A percentile compares a stretch with the other conserved stretches of the same genome.
phyloP scores from a whole-genome alignment of 2,113 vertebrate genomes.

The Cyanocitta stelleri region DNA sequence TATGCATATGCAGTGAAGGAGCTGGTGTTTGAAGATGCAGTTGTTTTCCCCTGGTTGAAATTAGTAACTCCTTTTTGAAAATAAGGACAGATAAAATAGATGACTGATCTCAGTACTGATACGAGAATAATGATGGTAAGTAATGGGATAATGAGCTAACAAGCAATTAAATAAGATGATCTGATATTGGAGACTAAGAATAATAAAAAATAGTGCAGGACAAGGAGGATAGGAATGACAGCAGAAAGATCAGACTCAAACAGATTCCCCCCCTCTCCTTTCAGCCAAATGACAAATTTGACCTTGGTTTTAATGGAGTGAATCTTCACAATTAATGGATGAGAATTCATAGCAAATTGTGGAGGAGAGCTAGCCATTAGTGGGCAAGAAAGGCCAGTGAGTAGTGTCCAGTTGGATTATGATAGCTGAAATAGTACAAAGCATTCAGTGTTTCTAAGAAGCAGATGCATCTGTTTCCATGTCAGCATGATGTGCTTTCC shows the following conservation, averaged over 20 bases:
- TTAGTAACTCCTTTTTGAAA: not conserved
- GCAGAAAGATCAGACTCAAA: not conserved
- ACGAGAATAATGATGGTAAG: not conserved
- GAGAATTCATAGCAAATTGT: slow-evolving; percentile 22
- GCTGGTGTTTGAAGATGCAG: not conserved
- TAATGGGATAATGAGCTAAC: not conserved
- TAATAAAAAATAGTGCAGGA: not conserved
- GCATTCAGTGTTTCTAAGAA: slow-evolving; percentile 15
- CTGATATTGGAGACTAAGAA: not conserved
- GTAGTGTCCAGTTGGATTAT: not conserved
- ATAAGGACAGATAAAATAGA: not conserved
- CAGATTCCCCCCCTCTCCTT: not conserved
- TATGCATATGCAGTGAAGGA: not conserved
- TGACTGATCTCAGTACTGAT: not conserved
- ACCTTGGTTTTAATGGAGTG: slow-evolving; percentile 28
- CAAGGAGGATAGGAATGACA: not conserved
- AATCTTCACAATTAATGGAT: slow-evolving; percentile 22
- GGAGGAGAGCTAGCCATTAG: not conserved
- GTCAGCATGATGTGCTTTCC: slow-evolving; percentile 40
- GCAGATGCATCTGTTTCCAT: slow-evolving; percentile 31
- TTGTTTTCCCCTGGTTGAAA: not conserved
- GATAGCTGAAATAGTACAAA: not conserved
- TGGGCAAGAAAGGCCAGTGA: not conserved
- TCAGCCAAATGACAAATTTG: not conserved
- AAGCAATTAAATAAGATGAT: not conserved